phyloP scores from a whole-genome alignment of 2,888 invertebrate species.

The Torymus texanus region DNA sequence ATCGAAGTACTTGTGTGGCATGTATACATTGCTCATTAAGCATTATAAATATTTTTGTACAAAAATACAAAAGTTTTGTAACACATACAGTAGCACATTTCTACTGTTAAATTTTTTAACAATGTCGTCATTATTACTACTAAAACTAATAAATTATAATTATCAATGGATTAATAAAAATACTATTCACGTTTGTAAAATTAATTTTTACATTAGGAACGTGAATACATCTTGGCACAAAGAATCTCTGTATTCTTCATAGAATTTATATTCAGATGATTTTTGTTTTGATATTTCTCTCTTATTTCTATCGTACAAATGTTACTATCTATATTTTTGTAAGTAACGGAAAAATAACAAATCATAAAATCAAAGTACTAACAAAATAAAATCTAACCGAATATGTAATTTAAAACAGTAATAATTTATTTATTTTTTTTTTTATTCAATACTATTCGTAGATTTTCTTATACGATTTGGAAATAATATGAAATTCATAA shows the following conservation, averaged over 20 bases:
- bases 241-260: conserved; percentile 3
- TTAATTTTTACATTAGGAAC: background rate
- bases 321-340: background rate
- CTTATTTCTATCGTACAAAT: background rate
- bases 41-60: background rate
- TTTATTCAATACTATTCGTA: background rate
- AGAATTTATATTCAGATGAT: background rate
- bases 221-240: conserved; percentile 22
- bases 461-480: no score
- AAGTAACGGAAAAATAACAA: background rate
- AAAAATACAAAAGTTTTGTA: background rate
- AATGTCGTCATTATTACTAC: background rate
- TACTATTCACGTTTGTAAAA: conserved; percentile 9
- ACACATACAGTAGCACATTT: no score
- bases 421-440: background rate
- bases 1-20: background rate
- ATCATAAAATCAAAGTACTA: background rate
- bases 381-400: background rate
- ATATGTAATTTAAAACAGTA: background rate
- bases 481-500: no score
- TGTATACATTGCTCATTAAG: background rate
- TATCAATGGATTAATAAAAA: background rate
- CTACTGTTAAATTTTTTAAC: background rate
- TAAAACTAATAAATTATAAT: conserved; percentile 13
- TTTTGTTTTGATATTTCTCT: conserved; percentile 13